These are phyloP conservation scores for Oxyruncus cristatus DNA, from an alignment of 2,113 vertebrate genomes.

Conservation along the genomic window DNA sequence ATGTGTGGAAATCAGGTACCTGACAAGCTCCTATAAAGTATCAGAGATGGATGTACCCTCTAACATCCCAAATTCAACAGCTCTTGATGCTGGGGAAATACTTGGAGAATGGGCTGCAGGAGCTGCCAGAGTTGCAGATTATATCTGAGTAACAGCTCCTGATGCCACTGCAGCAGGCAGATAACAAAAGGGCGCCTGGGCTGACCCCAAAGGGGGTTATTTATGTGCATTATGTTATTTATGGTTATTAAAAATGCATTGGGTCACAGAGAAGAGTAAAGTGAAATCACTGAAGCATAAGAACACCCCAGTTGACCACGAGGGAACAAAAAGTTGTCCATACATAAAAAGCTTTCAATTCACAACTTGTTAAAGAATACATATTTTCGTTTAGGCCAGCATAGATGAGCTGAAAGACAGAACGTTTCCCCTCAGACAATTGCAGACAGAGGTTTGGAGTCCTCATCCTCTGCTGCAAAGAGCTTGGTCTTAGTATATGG, in stretches of 20 bases:
- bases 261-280: not conserved
- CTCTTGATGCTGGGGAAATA: not conserved
- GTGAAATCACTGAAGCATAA: not conserved
- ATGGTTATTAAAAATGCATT: not conserved
- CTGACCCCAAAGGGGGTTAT: not conserved
- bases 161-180: not conserved
- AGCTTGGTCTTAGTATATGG: not conserved
- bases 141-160: not conserved
- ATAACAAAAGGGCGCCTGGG: not conserved
- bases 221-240: too few relatives aligned
- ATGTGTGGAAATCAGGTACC: not conserved
- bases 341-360: not conserved
- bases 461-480: not conserved
- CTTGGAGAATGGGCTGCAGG: not conserved
- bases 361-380: not conserved
- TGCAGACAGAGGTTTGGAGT: not conserved
- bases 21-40: not conserved
- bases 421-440: not conserved
- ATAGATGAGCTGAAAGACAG: not conserved
- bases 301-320: not conserved
- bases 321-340: not conserved
- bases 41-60: not conserved
- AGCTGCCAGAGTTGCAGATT: not conserved
- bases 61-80: not conserved
- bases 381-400: not conserved